Base-by-base conservation (phyloP, 2,797 vertebrate genomes). In the Etheostoma perlongum region DNA sequence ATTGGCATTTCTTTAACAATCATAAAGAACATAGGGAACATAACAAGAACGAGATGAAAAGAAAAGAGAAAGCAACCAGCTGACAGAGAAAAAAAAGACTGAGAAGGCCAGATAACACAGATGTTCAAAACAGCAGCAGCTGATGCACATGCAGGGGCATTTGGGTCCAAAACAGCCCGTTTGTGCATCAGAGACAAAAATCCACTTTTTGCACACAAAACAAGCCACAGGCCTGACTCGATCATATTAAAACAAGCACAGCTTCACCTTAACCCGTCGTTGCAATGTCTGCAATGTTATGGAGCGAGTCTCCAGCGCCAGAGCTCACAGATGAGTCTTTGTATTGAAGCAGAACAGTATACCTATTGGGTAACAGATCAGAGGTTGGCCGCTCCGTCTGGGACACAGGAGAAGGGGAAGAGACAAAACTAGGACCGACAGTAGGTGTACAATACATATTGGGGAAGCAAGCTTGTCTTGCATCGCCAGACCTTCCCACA, bases 281-380 rank as follows among this genome's bases (percentile, higher is more conserved):
- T 40, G 36, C 36, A 30, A 30, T 30, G 30, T 40, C 10, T 40
- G 36, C 36, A 40, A 12, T 12, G 36, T 40, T 40, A 40, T 2
- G n/a, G 40, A 52, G 59, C 21, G 36, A 40, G 48, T 18, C 60
- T 63, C 44, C 63, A 14, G 57, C 48, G 47, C 59, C 49, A 18
- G 54, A 66, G 15, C 58, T 71, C 58, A 83, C 72, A 68, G 55
- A 73, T 62, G 55, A 76, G 62, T 42, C 76, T 78, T 72, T 71
- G 57, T 72, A 4, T 2, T 18, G 42, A 25, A 44, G 33, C 68
- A 61, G 44, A 76, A 36, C 23, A 54, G 62, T 40, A 4, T 0
- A 40, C 6, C 44, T 67, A 15, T 42, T 48, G 27, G 58, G 40
- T 72, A 44, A 60, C 53, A 21, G 53, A 72, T 48, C 46, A 76